phyloP scores from a whole-genome alignment of 2,888 invertebrate species.

The Heteromyza rotundicornis region DNA sequence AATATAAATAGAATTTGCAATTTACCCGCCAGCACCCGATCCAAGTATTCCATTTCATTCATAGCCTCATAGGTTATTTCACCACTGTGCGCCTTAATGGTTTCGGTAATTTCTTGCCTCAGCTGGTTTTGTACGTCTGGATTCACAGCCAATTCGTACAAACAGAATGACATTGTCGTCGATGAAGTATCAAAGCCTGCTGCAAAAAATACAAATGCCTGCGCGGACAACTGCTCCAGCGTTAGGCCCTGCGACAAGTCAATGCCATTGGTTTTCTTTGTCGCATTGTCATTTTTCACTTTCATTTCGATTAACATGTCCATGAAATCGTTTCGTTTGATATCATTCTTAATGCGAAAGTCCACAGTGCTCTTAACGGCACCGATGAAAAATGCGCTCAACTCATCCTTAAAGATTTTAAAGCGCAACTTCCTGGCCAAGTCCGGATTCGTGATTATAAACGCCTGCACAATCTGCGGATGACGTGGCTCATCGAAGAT shows the following conservation, averaged over 20 bases:
- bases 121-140: slow-evolving; percentile 62
- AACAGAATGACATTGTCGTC: slow-evolving; percentile 63
- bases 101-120: slow-evolving; percentile 60
- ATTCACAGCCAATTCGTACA: slow-evolving; percentile 65
- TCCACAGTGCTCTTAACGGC: slow-evolving; percentile 61
- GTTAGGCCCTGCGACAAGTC: slow-evolving; percentile 34
- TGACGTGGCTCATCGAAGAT: slow-evolving; percentile 30
- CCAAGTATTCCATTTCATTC: slow-evolving; percentile 64
- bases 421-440: slow-evolving; percentile 37
- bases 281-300: slow-evolving; percentile 1
- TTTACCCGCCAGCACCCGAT: slow-evolving; percentile 52
- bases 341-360: slow-evolving; percentile 49
- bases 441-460: slow-evolving; percentile 37
- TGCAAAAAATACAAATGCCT: slow-evolving; percentile 66
- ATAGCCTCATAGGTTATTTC: slow-evolving; percentile 63
- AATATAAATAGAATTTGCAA: not conserved
- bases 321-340: slow-evolving; percentile 63
- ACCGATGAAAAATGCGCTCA: slow-evolving; percentile 45
- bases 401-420: slow-evolving; percentile 35
- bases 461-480: slow-evolving; percentile 25
- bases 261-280: not conserved
- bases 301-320: slow-evolving; percentile 56
- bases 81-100: slow-evolving; percentile 51
- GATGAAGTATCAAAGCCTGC: slow-evolving; percentile 68
- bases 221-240: slow-evolving; percentile 64